Percentiles rank a stretch among this genome's conserved stretches.
Conservation (phyloP, 1,140 invertebrate genomes). For the Heterodera schachtii region DNA sequence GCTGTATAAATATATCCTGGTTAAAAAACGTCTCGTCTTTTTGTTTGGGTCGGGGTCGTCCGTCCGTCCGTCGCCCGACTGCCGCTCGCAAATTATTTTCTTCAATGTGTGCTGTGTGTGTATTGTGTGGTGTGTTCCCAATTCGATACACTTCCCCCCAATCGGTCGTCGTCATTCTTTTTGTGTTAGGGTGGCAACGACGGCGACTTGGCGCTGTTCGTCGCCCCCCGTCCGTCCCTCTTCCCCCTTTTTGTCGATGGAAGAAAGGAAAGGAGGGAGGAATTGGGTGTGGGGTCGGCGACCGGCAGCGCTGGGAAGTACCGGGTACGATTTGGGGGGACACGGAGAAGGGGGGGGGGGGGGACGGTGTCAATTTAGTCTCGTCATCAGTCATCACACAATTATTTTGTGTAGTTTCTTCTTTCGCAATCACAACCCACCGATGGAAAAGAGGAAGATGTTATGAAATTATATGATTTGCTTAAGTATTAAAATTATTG, state of each 20-base stretch:
- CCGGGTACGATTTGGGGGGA: background rate
- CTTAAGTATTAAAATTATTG: too few relatives aligned
- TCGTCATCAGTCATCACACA: background rate
- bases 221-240: too few relatives aligned
- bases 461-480: too few relatives aligned
- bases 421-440: background rate
- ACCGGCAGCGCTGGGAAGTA: slow-evolving; percentile 1
- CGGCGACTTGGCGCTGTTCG: background rate
- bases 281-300: too few relatives aligned
- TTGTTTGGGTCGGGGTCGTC: slow-evolving; percentile 1
- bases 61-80: background rate
- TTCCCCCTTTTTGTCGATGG: background rate
- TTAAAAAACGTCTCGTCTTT: background rate
- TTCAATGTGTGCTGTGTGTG: background rate
- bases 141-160: background rate
- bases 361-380: background rate
- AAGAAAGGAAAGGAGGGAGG: background rate
- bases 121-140: slow-evolving; percentile 5
- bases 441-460: background rate
- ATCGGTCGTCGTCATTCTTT: background rate
- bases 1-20: background rate
- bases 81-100: background rate
- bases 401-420: slow-evolving; percentile 2
- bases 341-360: background rate
- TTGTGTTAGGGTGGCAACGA: background rate